Base-by-base conservation (phyloP, 2,113 vertebrate genomes). In the Mastomys coucha region DNA sequence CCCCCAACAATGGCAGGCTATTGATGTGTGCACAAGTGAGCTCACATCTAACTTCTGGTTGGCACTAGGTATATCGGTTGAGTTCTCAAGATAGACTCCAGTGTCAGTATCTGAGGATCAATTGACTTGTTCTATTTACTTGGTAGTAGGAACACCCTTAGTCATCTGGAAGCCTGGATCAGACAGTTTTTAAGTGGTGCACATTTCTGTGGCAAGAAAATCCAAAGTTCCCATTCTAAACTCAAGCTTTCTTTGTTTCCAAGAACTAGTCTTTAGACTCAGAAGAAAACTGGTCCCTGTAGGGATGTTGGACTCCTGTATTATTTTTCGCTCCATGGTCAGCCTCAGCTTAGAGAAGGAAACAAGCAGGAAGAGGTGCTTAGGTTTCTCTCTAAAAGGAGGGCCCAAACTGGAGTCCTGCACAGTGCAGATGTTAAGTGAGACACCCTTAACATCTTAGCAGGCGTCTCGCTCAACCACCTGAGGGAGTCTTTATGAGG, bases 171-270 rank as follows among this genome's bases (percentile, higher is more conserved):
- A 31, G 39, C 36, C 49, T 72, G 58, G 91, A 56, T 91, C 77
- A 63, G 70, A 80, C n/a, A 80, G 95, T 80, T 94, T 82, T 16
- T 39, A 97, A 96, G 28, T 39, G 67, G 33, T 39, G 56, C 88
- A 89, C 67, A 89, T 86, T 93, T 91, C 94, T 81, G 70, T 92
- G 42, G 22, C 19, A 93, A 94, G 65, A 90, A 97, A 96, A 93
- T 75, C 77, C 93, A 49, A 96, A 93, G 78, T 90, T 20, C 26
- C 45, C 12, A 53, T 84, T 96, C 97, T 93, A 89, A 94, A 70
- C 67, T 36, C 14, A 1, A 36, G 67, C 14, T 69, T 69, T 42
- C 3, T 42, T 96, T 81, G 49, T 53, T 39, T 96, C 75, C 49
- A 39, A 76, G 58, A 94, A 73, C 31, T 58, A 93, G 91, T 96